Evolutionary conservation across 2,113 vertebrate species (phyloP).

Genomic region (Steatornis caripensis): DNA sequence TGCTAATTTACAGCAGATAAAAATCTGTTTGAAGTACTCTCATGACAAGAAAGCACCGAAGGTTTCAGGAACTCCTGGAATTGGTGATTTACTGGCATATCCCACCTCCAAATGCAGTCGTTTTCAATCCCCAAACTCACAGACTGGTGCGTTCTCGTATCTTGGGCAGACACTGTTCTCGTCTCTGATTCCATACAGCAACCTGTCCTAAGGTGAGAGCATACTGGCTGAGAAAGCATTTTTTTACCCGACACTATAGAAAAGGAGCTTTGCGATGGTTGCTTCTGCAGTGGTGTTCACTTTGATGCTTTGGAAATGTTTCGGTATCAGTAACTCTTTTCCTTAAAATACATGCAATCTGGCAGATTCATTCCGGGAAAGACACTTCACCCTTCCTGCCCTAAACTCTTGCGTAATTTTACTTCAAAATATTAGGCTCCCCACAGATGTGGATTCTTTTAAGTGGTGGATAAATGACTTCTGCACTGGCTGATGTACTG

Average conservation of each 20-base stretch:
- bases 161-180: not conserved
- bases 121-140: not conserved
- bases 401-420: not conserved
- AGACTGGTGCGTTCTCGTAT: not conserved
- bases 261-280: not conserved
- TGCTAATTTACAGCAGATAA: not conserved
- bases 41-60: not conserved
- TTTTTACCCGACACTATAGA: not conserved
- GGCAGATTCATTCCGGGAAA: not conserved
- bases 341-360: rapidly evolving
- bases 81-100: not conserved
- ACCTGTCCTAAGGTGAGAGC: not conserved
- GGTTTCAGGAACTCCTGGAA: not conserved
- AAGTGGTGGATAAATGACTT: not conserved
- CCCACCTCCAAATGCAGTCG: not conserved
- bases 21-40: not conserved
- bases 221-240: not conserved
- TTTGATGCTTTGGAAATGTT: rapidly evolving
- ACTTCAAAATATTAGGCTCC: not conserved
- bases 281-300: not conserved
- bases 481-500: not conserved
- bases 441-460: not conserved
- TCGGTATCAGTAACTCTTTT: not conserved
- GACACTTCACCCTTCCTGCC: not conserved
- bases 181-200: not conserved